Evolutionary conservation across 2,888 invertebrate species (phyloP), one percentile per base, ranked within the genome.

Genomic region (Idaea straminata): DNA sequence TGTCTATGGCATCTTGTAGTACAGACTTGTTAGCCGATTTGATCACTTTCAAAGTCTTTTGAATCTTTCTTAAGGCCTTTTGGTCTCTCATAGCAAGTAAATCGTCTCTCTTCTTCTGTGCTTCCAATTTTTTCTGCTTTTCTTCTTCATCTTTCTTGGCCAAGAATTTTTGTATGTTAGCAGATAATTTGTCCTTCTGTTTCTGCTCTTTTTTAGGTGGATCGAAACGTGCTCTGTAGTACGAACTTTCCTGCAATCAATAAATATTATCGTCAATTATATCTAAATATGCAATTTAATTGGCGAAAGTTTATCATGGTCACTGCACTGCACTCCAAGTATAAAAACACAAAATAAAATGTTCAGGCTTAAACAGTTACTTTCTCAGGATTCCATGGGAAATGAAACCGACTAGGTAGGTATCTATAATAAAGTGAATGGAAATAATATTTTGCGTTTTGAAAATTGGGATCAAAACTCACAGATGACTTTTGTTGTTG

Each of bases 1-100:
- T 93, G 78, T 97, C 96, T 35, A 96, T 91, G 0, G 97, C 97
- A 93, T 98, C 98, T 60, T 95, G 96, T 70, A 98, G 88, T 2
- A 96, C 97, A 4, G 97, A 96, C 82, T 97, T 97, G 83, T 97
- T 97, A 0, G 98, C 97, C 5, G 97, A 96, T 87, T 98, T 98
- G 7, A 97, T 97, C 0, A 97, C 95, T 89, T 97, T 97, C 59
- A 98, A 89, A 93, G 96, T 96, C 80, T 96, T 96, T 66, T 95
- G 95, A 65, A 97, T 96, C 78, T 96, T 94, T 74, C 95, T 95
- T 73, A 95, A 93, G 0, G 96, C 95, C 80, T 96, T 96, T 16
- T 95, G 95, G 81, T 96, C 96, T 35, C 96, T 91, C 88, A 95
- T 91, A 0, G 95, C 94, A 57, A 94, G 78, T 61, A 96, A 80